Evolutionary conservation across 2,888 invertebrate species (phyloP).

Genomic region (Eulithis prunata): DNA sequence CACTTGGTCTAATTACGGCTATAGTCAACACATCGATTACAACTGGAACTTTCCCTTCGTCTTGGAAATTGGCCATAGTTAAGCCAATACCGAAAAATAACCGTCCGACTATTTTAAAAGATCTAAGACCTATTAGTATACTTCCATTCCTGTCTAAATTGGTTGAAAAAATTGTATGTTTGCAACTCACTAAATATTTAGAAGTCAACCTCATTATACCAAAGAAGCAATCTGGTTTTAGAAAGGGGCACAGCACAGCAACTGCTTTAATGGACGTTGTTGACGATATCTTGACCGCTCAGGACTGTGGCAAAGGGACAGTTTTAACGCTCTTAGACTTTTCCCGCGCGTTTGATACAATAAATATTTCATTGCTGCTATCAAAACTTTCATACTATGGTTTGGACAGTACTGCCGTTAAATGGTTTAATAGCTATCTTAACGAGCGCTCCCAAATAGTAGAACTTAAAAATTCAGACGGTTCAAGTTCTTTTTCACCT

Average conservation of each 20-base stretch:
- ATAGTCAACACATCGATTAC: slow-evolving; percentile 7
- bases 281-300: too few relatives aligned
- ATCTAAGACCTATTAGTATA: slow-evolving; percentile 34
- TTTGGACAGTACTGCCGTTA: background rate
- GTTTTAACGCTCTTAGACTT: too few relatives aligned
- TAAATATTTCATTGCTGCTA: background rate
- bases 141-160: slow-evolving; percentile 29
- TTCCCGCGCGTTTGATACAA: background rate
- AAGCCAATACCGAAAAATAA: slow-evolving; percentile 9
- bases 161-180: slow-evolving; percentile 6
- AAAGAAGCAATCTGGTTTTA: slow-evolving; percentile 30
- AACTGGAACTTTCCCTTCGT: background rate
- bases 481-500: too few relatives aligned
- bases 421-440: slow-evolving; percentile 6
- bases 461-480: too few relatives aligned
- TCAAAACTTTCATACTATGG: slow-evolving; percentile 2
- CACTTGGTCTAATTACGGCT: background rate
- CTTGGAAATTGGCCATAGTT: slow-evolving; percentile 15
- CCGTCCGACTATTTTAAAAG: background rate
- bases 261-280: slow-evolving; percentile 33
- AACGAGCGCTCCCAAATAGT: background rate
- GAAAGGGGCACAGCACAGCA: slow-evolving; percentile 13
- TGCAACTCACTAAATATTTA: slow-evolving; percentile 12
- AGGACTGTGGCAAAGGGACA: slow-evolving; percentile 28
- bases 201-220: slow-evolving; percentile 29